Evolutionary conservation across 1,140 invertebrate genomes (phyloP).

Genomic region (Tetramorium simillimum): DNA sequence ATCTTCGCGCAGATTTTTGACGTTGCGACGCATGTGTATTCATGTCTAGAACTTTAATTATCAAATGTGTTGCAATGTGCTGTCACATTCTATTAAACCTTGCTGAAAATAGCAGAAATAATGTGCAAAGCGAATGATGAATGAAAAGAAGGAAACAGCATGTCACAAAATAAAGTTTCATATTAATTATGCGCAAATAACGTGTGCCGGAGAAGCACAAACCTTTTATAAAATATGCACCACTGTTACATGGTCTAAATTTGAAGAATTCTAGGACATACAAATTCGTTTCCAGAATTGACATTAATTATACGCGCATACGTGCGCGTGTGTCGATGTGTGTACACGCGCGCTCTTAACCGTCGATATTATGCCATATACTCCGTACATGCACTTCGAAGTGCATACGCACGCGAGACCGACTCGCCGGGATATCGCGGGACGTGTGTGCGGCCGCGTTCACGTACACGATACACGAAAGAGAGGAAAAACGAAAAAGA

Average conservation of each 20-base stretch:
- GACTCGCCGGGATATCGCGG: not conserved
- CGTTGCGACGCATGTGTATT: too few relatives aligned
- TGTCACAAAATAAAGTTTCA: not conserved
- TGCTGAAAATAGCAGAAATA: too few relatives aligned
- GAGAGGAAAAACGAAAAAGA: not conserved
- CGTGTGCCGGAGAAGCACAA: too few relatives aligned
- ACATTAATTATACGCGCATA: too few relatives aligned
- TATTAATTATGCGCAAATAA: not conserved
- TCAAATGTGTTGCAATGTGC: too few relatives aligned
- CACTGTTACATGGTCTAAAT: not conserved
- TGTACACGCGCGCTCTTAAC: not conserved
- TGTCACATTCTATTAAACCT: too few relatives aligned
- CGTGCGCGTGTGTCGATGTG: too few relatives aligned
- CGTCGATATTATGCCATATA: not conserved
- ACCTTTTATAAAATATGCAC: not conserved
- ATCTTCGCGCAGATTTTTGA: not conserved
- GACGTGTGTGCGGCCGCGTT: constrained; percentile 5
- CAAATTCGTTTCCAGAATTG: not conserved
- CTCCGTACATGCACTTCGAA: not conserved
- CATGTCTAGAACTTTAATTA: too few relatives aligned
- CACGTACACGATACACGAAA: constrained; percentile 40
- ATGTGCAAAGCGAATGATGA: not conserved
- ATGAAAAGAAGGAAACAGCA: not conserved
- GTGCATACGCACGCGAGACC: not conserved
- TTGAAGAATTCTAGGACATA: not conserved